phyloP scores from a whole-genome alignment of 1,140 invertebrate genomes.

The Leptoteleia sp. region DNA sequence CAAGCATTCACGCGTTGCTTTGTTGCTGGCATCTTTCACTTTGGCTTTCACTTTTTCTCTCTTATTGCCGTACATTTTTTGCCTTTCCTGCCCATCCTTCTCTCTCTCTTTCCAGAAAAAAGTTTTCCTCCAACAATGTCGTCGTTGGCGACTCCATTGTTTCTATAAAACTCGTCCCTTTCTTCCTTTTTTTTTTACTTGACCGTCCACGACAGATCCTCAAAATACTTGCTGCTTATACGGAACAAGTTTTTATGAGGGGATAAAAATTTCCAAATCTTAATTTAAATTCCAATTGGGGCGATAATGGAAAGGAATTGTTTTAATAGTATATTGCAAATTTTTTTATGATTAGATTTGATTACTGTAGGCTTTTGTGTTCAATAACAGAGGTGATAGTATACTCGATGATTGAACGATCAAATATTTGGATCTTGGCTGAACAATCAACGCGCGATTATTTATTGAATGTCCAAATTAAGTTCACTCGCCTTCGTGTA shows the following conservation, averaged over 20 bases:
- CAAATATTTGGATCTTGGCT: slow-evolving; percentile 6
- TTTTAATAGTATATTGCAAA: no score
- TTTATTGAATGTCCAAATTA: slow-evolving; percentile 19
- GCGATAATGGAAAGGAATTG: slow-evolving; percentile 29
- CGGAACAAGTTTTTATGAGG: slow-evolving; percentile 23
- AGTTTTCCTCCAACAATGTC: slow-evolving; percentile 2
- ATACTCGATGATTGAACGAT: no score
- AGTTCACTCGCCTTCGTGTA: slow-evolving; percentile 2
- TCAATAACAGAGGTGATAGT: no score
- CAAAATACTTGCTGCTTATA: slow-evolving; percentile 46
- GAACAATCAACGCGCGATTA: slow-evolving; percentile 4
- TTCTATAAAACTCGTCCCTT: slow-evolving; percentile 24
- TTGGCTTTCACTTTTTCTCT: slow-evolving; percentile 20
- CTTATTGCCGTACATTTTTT: slow-evolving; percentile 10
- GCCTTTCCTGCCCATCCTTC: not conserved
- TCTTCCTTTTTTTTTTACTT: slow-evolving; percentile 31
- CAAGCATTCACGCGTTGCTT: slow-evolving; percentile 63
- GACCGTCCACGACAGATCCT: slow-evolving; percentile 32
- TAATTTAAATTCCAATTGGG: slow-evolving; percentile 34
- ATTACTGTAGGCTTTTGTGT: no score
- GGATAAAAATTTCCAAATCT: slow-evolving; percentile 33
- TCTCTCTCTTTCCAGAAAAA: not conserved
- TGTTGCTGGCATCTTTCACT: slow-evolving; percentile 50
- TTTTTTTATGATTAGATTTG: no score
- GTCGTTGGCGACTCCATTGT: slow-evolving; percentile 30